Base-by-base conservation (phyloP, 2,113 vertebrate species). In the Colossoma macropomum region DNA sequence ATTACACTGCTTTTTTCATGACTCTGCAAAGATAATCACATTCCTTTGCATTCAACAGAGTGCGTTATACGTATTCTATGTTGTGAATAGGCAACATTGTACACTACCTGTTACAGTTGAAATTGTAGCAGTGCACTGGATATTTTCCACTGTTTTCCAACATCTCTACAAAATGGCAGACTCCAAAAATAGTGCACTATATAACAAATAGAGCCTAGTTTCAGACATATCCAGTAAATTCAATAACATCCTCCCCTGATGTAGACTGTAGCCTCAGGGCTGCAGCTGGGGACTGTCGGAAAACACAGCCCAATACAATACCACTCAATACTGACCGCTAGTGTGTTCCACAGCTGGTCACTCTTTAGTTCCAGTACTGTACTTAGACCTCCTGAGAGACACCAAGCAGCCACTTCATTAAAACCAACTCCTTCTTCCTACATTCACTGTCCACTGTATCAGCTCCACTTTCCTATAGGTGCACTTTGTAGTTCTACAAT, bases 261-360 rank as follows among this genome's bases (percentile, higher is more conserved):
- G 45, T 34, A 23, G 75, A 59, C 27, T 73, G 54, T 70, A 74
- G 72, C 59, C 65, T 63, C 16, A 10, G 10, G 70, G 83, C 85
- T 88, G 79, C 88, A 79, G 80, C 86, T 89, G 83, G 81, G 87
- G 48, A 85, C 79, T 75, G 83, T 76, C 32, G 54, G 52, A 23
- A 56, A 17, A 1, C 27, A 8, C 28, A 30, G 63, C 41, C 34
- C 75, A 25, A 50, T 81, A 72, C 85, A 88, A 65, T 77, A 85
- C 77, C 71, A 84, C 84, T 91, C 87, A 90, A 72, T 41, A 60
- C 50, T 27, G 85, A 84, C 79, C 70, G 77, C 78, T 86, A 81
- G 82, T 69, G 78, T 84, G 81, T 83, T 81, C 63, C 68, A 83
- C 79, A 91, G 87, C 88, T 90, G 89, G 89, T 77, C 76, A 86